Conservation (phyloP, 2,113 vertebrate species). For the Ancistrus triradiatus region DNA sequence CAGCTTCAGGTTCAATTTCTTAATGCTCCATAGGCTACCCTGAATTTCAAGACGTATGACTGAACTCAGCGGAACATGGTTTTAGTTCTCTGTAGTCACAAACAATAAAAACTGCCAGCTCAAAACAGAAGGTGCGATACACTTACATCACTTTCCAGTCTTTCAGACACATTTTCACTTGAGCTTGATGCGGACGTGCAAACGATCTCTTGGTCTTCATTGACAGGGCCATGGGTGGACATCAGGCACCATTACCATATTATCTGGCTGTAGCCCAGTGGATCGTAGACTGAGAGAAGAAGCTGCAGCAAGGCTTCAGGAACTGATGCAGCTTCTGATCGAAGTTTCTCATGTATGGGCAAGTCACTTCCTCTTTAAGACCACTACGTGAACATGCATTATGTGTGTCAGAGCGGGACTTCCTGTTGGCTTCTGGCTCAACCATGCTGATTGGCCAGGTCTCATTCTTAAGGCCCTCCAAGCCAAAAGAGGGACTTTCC, state of each 20-base stretch:
- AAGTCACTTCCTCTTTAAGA: neutral
- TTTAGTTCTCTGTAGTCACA: no score
- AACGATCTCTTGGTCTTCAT: slow-evolving; percentile 33
- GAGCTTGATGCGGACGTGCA: slow-evolving; percentile 14
- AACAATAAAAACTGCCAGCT: no score
- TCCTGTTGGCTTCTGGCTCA: neutral
- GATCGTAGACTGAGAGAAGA: neutral
- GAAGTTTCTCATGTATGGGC: neutral
- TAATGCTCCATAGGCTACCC: no score
- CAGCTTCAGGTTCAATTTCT: no score
- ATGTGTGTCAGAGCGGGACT: neutral
- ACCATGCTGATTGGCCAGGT: neutral
- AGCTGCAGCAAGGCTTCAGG: neutral
- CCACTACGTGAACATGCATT: neutral
- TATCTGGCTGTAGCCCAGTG: neutral
- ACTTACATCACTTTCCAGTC: slow-evolving; percentile 9
- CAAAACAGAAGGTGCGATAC: neutral
- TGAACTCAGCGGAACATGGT: no score
- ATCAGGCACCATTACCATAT: slow-evolving; percentile 28
- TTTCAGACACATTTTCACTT: slow-evolving; percentile 31
- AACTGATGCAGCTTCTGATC: slow-evolving; percentile 1
- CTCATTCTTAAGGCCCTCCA: neutral
- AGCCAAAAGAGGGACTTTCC: slow-evolving; percentile 38
- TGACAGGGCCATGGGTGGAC: slow-evolving; percentile 35
- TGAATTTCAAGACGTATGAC: no score